These are phyloP conservation scores for Acrobasis consociella DNA, from an alignment of 2,888 invertebrate species.

Conservation along the genomic window DNA sequence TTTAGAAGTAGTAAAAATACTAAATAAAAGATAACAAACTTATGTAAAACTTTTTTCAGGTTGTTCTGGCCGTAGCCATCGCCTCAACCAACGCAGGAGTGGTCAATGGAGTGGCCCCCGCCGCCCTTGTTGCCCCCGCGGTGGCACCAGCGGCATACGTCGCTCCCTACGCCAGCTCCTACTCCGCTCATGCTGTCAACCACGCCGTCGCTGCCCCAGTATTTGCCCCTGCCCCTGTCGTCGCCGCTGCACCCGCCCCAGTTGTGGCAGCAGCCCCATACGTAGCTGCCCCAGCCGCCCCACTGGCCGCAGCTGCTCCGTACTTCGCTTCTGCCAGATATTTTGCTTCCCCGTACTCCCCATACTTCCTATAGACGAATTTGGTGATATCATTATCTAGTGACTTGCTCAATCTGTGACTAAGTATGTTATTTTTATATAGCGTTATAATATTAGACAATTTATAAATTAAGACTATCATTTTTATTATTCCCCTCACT, in stretches of 20 bases:
- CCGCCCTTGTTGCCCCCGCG: constrained; percentile 81
- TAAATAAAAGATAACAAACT: background rate
- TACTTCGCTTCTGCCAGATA: constrained; percentile 50
- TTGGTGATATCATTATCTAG: constrained; percentile 73
- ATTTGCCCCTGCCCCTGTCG: constrained; percentile 59
- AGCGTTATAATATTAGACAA: constrained; percentile 35
- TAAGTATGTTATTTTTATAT: constrained; percentile 42
- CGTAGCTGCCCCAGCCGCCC: constrained; percentile 40
- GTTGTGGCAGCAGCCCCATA: constrained; percentile 42
- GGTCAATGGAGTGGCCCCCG: constrained; percentile 61
- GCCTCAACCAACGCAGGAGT: constrained; percentile 60
- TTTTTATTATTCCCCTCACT: constrained; percentile 5
- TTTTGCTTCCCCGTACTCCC: constrained; percentile 64
- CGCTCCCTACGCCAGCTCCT: constrained; percentile 89
- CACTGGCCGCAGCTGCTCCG: constrained; percentile 42
- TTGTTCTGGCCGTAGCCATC: constrained; percentile 57
- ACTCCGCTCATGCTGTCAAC: constrained; percentile 88
- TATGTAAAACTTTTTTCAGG: constrained; percentile 49
- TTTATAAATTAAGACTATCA: constrained; percentile 26
- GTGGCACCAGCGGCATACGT: constrained; percentile 85
- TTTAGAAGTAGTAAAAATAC: background rate
- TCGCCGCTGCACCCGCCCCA: constrained; percentile 39
- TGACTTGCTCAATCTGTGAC: constrained; percentile 71
- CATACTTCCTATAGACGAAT: constrained; percentile 69
- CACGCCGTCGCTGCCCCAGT: constrained; percentile 89